These are phyloP conservation scores for Mythimna impura DNA, from an alignment of 2,888 invertebrate genomes.

Conservation along the genomic window DNA sequence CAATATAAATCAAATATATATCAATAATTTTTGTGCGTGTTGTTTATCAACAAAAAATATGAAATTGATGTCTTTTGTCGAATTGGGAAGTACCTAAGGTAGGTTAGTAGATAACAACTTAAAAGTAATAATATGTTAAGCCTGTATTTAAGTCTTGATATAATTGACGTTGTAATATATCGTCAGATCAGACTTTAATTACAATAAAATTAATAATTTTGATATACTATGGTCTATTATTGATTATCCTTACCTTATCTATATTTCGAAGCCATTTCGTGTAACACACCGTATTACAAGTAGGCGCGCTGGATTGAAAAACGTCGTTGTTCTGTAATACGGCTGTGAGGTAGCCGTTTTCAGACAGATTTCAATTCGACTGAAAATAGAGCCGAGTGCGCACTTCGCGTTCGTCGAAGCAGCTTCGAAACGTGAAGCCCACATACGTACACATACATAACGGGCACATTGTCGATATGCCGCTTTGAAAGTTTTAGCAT, in stretches of 20 bases:
- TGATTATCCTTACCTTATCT: too few species aligned
- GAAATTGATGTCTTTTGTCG: neutral
- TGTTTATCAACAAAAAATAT: conserved; percentile 1
- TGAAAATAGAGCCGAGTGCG: too few species aligned
- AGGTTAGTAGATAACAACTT: conserved; percentile 22
- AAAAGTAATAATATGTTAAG: conserved; percentile 37
- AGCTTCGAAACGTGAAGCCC: too few species aligned
- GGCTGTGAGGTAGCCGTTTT: too few species aligned
- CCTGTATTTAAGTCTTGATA: conserved; percentile 47
- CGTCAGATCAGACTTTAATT: conserved; percentile 44
- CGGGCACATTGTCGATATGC: too few species aligned
- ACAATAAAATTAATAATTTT: conserved; percentile 61
- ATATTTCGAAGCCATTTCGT: too few species aligned
- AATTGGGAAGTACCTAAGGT: conserved; percentile 8
- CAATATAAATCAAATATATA: conserved; percentile 24
- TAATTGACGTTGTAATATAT: conserved; percentile 46
- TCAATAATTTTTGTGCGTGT: conserved; percentile 17
- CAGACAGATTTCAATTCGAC: too few species aligned
- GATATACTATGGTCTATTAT: conserved; percentile 39
- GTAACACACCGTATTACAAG: neutral
- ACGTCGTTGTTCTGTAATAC: too few species aligned
- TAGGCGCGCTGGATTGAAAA: too few species aligned
- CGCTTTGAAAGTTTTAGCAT: too few species aligned
- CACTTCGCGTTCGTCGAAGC: too few species aligned
- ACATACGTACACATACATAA: too few species aligned